Evolutionary conservation across 2,113 vertebrate genomes (phyloP), one percentile per base, ranked within the genome.

Genomic region (Nibea albiflora): DNA sequence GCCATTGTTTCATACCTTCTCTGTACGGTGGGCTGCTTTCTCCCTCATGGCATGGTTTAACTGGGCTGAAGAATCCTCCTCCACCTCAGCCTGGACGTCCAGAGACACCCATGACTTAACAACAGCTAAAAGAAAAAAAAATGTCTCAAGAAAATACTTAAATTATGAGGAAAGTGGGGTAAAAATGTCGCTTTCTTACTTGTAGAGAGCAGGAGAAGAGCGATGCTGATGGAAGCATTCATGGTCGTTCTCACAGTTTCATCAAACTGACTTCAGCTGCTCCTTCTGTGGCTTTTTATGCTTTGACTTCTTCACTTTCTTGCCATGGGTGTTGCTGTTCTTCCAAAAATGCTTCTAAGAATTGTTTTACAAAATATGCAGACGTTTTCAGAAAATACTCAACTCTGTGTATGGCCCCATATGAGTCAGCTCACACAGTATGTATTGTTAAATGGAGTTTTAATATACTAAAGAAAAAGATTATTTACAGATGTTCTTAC

Each of bases 1-100:
- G 53, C 24, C 53, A 56, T 3, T 26, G 11, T 58, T 35, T 35
- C 64, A 83, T 60, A 66, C 22, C 47, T 66, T 35, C 19, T 81
- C 24, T 49, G 44, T 20, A 17, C 17, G 22, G 4, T 42, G 14
- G 67, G 22, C 50, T 54, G 16, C 46, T 14, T 14, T 7, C 31
- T 20, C 19, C 20, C 6, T 8, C 24, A 58, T 26, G 16, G 16
- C 56, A 28, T 3, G 9, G 10, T 3, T 1, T 14, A 24, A 26
- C 15, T 16, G 5, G 2, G 15, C 1, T 39, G 20, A 28, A 6
- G 68, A 56, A 35, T 19, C 57, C 16, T 19, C 57, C 26, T 10
- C 42, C 44, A 50, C 19, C 3, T 28, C 56, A 39, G 4, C 26
- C 28, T 57, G 50, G 31, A 5, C 24, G 28, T 61, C 64, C 35